Evolutionary conservation across 2,113 vertebrate genomes (phyloP).

Genomic region (Sceloporus tristichus): DNA sequence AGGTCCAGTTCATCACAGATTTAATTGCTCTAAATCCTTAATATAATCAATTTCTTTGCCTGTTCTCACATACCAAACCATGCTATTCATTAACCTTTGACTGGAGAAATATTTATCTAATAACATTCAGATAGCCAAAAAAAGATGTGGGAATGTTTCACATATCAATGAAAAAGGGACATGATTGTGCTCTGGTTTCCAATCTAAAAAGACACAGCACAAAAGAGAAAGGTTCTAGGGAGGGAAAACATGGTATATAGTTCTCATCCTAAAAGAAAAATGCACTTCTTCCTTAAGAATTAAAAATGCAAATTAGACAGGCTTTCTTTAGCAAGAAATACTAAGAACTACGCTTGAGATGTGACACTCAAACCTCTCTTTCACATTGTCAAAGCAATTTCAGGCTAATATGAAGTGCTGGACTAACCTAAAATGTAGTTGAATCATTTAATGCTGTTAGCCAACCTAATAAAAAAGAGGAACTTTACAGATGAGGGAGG

Average conservation of each 20-base stretch:
- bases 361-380: not conserved
- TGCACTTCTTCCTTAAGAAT: not conserved
- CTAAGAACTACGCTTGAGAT: not conserved
- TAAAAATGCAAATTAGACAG: conserved; percentile 22
- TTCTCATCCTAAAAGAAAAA: not conserved
- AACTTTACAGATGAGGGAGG: conserved; percentile 38
- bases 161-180: not conserved
- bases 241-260: not conserved
- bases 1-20: not conserved
- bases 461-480: conserved; percentile 49
- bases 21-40: not conserved
- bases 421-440: conserved; percentile 41
- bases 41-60: not conserved
- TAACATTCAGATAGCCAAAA: not conserved
- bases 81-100: not conserved
- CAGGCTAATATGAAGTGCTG: not conserved
- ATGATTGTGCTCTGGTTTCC: not conserved
- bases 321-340: not conserved
- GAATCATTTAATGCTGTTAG: conserved; percentile 40
- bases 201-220: not conserved
- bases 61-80: not conserved
- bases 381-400: conserved; percentile 13
- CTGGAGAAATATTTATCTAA: not conserved
- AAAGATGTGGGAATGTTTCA: not conserved
- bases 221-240: not conserved